Base-by-base conservation (phyloP, 64 coral and sea anemone species). In the Hydrozoanthus tunicans region DNA sequence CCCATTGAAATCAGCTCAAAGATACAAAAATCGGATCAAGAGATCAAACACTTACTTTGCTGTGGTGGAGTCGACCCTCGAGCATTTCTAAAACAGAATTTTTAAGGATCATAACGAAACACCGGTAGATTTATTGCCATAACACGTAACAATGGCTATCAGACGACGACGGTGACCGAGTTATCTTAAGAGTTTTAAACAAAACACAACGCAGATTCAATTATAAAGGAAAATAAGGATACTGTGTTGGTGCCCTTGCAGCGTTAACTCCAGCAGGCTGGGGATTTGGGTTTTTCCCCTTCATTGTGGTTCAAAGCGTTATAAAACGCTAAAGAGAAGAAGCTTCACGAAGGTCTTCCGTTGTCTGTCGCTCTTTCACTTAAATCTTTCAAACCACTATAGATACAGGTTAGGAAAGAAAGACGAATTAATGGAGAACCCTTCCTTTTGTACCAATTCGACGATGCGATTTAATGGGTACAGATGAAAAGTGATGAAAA, bases 271-370 rank as follows among this genome's bases (percentile, higher is more conserved):
- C 89, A 57, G 67, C 94, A 91, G 94, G 26, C 70, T 78, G 95
- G 95, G 95, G 82, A 91, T 77, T 73, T 62, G 89, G 63, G 78
- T 63, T 80, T 94, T 96, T 96, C 95, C 95, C 95, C 92, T 96
- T 96, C 95, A 96, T 96, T 58, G 79, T 90, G 92, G 95, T 80
- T 91, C 56, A 86, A 43, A 94, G 95, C 89, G 89, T 94, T 94
- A 90, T 90, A 89, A 81, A 89, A 96, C 95, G 95, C 95, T 91
- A 79, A 91, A 93, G 80, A 86, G 56, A 88, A 73, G 84, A 84
- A 71, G 89, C 93, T 90, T 89, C 86, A 79, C 89, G 92, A 96
- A 96, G 89, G 95, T 96, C 95, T 96, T 96, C 95, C 90, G 92
- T 96, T 92, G 81, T 68, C 73, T 91, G 86, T 65, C 86, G 91